Evolutionary conservation across 2,113 vertebrate species (phyloP).

Genomic region (Gambusia holbrooki): DNA sequence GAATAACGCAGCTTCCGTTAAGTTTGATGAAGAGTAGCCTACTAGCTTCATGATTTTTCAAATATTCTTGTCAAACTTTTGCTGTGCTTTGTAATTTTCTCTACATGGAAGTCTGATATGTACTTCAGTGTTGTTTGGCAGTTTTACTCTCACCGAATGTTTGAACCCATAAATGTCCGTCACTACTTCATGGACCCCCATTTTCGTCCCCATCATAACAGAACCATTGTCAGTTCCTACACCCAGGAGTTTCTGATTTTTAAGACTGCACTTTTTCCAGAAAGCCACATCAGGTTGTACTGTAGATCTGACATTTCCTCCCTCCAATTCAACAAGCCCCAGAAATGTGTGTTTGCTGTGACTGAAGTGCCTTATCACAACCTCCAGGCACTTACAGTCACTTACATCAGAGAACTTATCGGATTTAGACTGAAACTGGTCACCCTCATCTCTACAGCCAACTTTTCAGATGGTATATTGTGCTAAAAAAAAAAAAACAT

Average conservation of each 20-base stretch:
- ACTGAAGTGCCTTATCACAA: background rate
- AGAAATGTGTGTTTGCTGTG: background rate
- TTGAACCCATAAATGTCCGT: conserved; percentile 2
- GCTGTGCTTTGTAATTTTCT: background rate
- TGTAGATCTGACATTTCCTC: background rate
- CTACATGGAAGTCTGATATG: conserved; percentile 20
- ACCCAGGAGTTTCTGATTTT: background rate
- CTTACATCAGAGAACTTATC: background rate
- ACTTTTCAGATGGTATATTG: background rate
- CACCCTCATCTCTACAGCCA: background rate
- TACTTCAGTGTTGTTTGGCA: background rate
- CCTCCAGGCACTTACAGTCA: background rate
- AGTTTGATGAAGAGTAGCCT: background rate
- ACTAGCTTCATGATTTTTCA: background rate
- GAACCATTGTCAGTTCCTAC: conserved; percentile 15
- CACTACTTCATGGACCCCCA: conserved; percentile 7
- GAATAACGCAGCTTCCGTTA: background rate
- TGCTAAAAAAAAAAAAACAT: background rate
- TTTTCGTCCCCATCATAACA: conserved; percentile 3
- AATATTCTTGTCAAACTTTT: background rate
- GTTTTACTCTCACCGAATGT: background rate
- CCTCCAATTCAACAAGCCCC: background rate
- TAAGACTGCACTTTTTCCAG: background rate
- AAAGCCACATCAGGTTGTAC: background rate
- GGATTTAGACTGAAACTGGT: background rate